Base-by-base conservation (phyloP, 2,113 vertebrate genomes). In the Megaceryle torquata region DNA sequence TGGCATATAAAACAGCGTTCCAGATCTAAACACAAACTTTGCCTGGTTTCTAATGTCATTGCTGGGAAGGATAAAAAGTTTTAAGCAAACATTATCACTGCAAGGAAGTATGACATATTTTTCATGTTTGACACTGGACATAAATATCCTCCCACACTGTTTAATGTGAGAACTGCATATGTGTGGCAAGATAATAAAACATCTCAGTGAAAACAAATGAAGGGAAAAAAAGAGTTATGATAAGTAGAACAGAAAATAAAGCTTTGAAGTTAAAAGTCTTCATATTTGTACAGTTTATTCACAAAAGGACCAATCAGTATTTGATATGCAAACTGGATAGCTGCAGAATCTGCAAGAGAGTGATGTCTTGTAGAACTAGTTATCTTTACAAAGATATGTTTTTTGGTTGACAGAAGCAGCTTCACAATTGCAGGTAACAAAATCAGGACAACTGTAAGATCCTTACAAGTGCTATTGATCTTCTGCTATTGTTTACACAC, bases 61-160 rank as follows among this genome's bases (percentile, higher is more conserved):
- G 91, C 91, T 94, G 75, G 56, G 81, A 97, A 97, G 82, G 64
- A 94, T 77, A 86, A 92, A 82, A 86, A 94, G 76, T 94, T 91
- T 96, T 93, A 95, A 86, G 94, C 83, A 96, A 96, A 96, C 60
- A 89, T 54, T 81, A 91, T 81, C 79, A 86, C 10, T 93, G 93
- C 90, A 91, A 95, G 82, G 86, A 93, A 93, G 48, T 68, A 95
- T 90, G 72, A 51, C 76, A 95, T 50, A 84, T 93, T 95, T 96
- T 89, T 95, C 81, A 91, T 87, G 91, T 78, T 93, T 94, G 91
- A 92, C 89, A 94, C 77, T 96, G 86, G 68, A 96, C 89, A 88
- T 97, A 97, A 97, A 97, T 97, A 96, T 95, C 95, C 80, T 95
- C 90, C 95, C 86, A 94, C 93, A 76, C 72, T 94, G 93, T 41